These are phyloP conservation scores for Empis livida DNA, from an alignment of 2,888 invertebrate species.

Conservation along the genomic window DNA sequence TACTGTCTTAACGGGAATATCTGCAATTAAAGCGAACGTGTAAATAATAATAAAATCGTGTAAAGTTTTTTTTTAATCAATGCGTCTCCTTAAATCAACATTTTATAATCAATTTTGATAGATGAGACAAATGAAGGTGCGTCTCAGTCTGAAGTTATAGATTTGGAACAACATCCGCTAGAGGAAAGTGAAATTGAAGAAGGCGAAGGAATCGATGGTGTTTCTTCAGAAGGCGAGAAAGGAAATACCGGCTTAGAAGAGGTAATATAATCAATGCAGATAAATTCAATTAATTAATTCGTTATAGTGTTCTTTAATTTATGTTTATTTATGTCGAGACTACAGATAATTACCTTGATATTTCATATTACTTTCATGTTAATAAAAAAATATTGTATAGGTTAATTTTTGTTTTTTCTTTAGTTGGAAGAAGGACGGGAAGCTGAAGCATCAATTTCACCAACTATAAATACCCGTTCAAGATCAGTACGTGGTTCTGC, in stretches of 20 bases:
- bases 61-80: no score
- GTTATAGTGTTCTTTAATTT: no score
- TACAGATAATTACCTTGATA: no score
- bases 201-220: slow-evolving; percentile 37
- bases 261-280: slow-evolving; percentile 29
- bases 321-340: no score
- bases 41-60: no score
- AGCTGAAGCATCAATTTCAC: slow-evolving; percentile 59
- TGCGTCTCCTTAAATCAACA: no score
- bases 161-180: slow-evolving; percentile 27
- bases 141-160: slow-evolving; percentile 36
- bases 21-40: no score
- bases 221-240: slow-evolving; percentile 51
- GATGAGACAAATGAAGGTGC: slow-evolving; percentile 27
- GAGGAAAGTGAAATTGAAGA: slow-evolving; percentile 27
- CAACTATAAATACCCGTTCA: slow-evolving; percentile 44
- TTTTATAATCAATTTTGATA: not conserved
- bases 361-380: not conserved
- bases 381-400: not conserved
- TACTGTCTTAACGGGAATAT: no score
- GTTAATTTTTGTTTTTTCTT: slow-evolving; percentile 8
- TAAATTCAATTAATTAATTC: slow-evolving; percentile 9
- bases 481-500: slow-evolving; percentile 28
- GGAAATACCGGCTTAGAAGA: slow-evolving; percentile 36
- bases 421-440: slow-evolving; percentile 62